phyloP scores from a whole-genome alignment of 2,113 vertebrate genomes.

The Ornithorhynchus anatinus region DNA sequence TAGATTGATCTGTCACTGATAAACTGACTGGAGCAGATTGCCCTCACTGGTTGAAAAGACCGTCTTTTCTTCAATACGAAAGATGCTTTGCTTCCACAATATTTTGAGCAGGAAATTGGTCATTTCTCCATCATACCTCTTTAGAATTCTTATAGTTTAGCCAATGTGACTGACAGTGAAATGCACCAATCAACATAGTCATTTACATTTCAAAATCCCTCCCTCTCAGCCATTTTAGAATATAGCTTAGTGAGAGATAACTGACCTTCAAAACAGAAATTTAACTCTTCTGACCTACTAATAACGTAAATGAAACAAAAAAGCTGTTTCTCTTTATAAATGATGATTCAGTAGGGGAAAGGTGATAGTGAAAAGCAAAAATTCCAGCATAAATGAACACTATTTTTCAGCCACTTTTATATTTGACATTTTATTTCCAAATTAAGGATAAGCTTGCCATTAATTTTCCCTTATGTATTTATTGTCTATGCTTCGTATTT shows the following conservation, averaged over 20 bases:
- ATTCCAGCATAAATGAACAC: not conserved
- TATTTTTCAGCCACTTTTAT: not conserved
- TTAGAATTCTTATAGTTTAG: too few species aligned
- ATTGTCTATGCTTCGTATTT: not conserved
- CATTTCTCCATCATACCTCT: too few species aligned
- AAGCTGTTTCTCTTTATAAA: not conserved
- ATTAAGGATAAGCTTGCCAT: not conserved
- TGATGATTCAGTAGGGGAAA: not conserved
- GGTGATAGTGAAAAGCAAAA: not conserved
- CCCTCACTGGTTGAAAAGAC: too few species aligned
- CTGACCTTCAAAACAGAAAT: not conserved
- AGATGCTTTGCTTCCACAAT: too few species aligned
- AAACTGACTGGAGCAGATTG: conserved; percentile 16
- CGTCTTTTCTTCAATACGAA: too few species aligned
- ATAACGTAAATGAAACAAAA: not conserved
- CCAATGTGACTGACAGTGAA: conserved; percentile 10
- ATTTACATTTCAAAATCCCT: conserved; percentile 9
- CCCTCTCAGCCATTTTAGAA: conserved; percentile 8
- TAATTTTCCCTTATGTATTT: not conserved
- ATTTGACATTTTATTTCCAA: not conserved
- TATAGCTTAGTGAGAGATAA: not conserved
- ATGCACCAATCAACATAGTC: conserved; percentile 1
- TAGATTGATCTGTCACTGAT: conserved; percentile 17
- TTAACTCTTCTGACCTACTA: not conserved
- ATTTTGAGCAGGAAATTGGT: too few species aligned